Evolutionary conservation across 1,140 invertebrate species (phyloP).

Genomic region (Drosophila neocordata): DNA sequence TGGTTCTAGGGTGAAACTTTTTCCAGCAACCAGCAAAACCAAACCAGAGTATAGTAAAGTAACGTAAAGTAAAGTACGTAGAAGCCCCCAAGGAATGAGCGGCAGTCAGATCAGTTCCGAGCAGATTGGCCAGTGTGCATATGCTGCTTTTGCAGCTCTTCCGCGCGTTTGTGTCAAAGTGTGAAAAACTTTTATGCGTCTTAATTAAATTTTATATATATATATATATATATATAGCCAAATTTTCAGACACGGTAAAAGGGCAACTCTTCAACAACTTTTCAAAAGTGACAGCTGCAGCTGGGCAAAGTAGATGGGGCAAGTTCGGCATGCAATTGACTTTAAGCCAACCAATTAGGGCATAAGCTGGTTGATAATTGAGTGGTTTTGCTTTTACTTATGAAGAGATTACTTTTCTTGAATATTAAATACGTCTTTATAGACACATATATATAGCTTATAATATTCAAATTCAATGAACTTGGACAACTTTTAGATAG

Average conservation of each 20-base stretch:
- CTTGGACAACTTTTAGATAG: no score
- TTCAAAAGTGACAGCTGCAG: slow-evolving; percentile 77
- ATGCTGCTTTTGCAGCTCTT: slow-evolving; percentile 41
- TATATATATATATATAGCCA: slow-evolving; percentile 11
- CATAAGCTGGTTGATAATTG: slow-evolving; percentile 60
- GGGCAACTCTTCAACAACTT: slow-evolving; percentile 46
- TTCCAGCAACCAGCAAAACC: slow-evolving; percentile 24
- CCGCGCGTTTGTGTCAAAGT: slow-evolving; percentile 73
- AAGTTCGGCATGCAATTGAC: slow-evolving; percentile 32
- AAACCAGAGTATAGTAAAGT: not conserved
- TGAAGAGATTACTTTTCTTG: not conserved
- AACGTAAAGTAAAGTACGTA: slow-evolving; percentile 7
- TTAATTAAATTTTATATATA: slow-evolving; percentile 76
- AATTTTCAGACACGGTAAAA: slow-evolving; percentile 33
- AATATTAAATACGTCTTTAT: not conserved
- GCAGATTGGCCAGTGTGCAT: slow-evolving; percentile 38
- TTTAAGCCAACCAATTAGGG: slow-evolving; percentile 71
- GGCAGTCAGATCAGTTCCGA: slow-evolving; percentile 1
- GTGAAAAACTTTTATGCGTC: slow-evolving; percentile 78
- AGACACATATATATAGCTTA: not conserved
- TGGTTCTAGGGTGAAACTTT: slow-evolving; percentile 46
- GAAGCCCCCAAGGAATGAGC: not conserved
- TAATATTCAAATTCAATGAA: not conserved
- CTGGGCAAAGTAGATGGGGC: slow-evolving; percentile 24
- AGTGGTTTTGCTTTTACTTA: slow-evolving; percentile 32